Evolutionary conservation across 1,140 invertebrate genomes (phyloP).

Genomic region (Cydia strobilella): DNA sequence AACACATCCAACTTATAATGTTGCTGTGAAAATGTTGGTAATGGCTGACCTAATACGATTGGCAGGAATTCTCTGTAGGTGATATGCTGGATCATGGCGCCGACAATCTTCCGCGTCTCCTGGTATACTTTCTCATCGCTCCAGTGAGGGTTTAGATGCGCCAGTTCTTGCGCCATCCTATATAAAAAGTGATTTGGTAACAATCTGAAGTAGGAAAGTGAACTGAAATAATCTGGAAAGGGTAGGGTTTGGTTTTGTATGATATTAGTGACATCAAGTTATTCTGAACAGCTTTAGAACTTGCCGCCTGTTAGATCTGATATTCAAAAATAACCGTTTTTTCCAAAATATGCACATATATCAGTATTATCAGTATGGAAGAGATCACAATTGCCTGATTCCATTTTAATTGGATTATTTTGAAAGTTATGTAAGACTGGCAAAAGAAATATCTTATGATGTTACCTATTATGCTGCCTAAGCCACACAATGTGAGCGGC

Average conservation of each 20-base stretch:
- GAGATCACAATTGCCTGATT: neutral
- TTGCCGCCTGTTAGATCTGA: too few relatives aligned
- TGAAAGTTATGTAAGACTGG: neutral
- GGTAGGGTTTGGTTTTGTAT: too few relatives aligned
- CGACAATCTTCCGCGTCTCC: conserved; percentile 91
- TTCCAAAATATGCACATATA: too few relatives aligned
- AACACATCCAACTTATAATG: too few relatives aligned
- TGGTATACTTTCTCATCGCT: conserved; percentile 93
- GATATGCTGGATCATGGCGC: conserved; percentile 92
- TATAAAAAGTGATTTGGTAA: conserved; percentile 30
- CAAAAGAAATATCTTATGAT: neutral
- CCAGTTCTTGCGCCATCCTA: conserved; percentile 88
- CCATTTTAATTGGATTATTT: neutral
- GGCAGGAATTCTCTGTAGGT: conserved; percentile 95
- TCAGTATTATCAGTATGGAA: neutral
- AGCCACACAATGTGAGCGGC: conserved; percentile 94
- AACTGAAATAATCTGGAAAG: too few relatives aligned
- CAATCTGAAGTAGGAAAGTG: neutral
- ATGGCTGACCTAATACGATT: conserved; percentile 85
- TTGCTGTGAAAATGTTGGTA: neutral
- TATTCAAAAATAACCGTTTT: too few relatives aligned
- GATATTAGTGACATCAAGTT: too few relatives aligned
- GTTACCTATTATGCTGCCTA: conserved; percentile 91
- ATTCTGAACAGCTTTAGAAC: too few relatives aligned
- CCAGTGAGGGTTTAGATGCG: conserved; percentile 91